Evolutionary conservation across 1,140 invertebrate genomes (phyloP), one percentile per base, ranked within the genome.

Genomic region (Aethina tumida): DNA sequence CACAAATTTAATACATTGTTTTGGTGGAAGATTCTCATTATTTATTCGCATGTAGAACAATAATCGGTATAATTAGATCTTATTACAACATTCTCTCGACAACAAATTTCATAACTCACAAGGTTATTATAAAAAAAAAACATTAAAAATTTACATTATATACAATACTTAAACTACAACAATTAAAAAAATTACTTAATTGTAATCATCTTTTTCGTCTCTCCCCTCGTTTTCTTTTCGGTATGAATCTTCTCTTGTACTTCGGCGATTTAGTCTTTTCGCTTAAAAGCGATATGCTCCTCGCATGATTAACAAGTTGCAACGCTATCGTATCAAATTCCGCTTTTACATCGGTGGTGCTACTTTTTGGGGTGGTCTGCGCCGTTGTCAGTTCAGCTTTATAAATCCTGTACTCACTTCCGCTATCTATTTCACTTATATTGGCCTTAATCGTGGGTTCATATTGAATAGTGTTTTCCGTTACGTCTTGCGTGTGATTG

Each of bases 221-320:
- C n/a, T n/a, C n/a, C n/a, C n/a, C n/a, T n/a, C n/a, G n/a, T n/a
- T n/a, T n/a, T n/a, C n/a, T n/a, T n/a, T n/a, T n/a, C n/a, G n/a
- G n/a, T n/a, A n/a, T n/a, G n/a, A n/a, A n/a, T 39, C 36, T 36
- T 31, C 47, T 44, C 13, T 30, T 43, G 21, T 52, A 49, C 41
- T 47, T 48, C 10, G 32, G n/a, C 20, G 34, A 33, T 39, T 37
- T 47, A 1, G 42, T 26, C 28, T 39, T 35, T 34, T 43, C 36
- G 20, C 39, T 45, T 9, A 58, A 39, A 40, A 49, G 49, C 41
- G 52, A 47, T 6, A 55, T 45, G 19, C 40, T 45, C 47, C 43
- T 51, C n/a, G 56, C 56, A 41, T 60, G 54, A 47, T 55, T 54
- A 1, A 56, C 44, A 24, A 60, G 30, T 24, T 49, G 39, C 14